Conservation (phyloP, 2,797 vertebrate species). For the Pseudotriccus pelzelni region DNA sequence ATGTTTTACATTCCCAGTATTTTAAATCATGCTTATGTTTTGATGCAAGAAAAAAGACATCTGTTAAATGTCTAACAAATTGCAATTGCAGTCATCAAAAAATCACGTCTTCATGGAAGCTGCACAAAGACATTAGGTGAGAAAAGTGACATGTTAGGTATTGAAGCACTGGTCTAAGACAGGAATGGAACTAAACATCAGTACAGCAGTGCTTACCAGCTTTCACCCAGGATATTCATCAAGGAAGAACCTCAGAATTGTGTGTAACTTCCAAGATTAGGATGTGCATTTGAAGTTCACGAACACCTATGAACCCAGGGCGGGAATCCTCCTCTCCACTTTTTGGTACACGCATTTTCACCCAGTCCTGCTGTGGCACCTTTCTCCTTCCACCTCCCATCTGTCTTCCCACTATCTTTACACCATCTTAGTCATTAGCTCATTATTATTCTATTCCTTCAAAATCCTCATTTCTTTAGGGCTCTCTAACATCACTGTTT, state of each 20-base stretch:
- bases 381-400: not conserved
- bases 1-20: not conserved
- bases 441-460: not conserved
- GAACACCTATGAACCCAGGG: not conserved
- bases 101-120: not conserved
- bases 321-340: not conserved
- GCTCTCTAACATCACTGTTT: not conserved
- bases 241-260: not conserved
- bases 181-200: not conserved
- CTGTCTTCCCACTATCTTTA: not conserved
- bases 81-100: not conserved
- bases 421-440: not conserved
- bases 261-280: not conserved
- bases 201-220: not conserved
- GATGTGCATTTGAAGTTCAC: not conserved
- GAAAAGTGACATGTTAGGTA: not conserved
- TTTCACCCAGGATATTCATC: not conserved
- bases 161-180: not conserved
- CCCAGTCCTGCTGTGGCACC: fast-evolving
- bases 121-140: not conserved
- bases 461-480: not conserved
- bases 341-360: not conserved
- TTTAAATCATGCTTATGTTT: not conserved
- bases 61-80: not conserved
- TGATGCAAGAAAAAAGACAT: not conserved